Percentiles rank a stretch among this genome's conserved stretches.
These are phyloP conservation scores for Chionomys nivalis DNA, from an alignment of 2,113 vertebrate genomes.

Conservation along the genomic window DNA sequence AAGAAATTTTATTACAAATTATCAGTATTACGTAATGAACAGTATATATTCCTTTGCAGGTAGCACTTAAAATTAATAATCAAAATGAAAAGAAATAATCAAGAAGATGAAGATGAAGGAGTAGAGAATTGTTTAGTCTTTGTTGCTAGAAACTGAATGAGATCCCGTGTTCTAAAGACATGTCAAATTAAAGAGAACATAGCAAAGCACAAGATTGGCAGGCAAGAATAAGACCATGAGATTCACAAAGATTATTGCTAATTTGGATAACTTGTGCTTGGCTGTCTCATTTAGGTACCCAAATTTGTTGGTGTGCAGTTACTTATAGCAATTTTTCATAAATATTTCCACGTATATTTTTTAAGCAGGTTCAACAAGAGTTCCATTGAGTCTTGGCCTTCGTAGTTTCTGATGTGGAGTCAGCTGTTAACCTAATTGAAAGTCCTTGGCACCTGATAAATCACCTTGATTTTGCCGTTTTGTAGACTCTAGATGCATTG, in stretches of 20 bases:
- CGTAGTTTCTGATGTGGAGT: slow-evolving; percentile 24
- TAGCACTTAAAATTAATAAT: background rate
- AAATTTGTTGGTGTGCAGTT: background rate
- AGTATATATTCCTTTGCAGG: background rate
- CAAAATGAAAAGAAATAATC: slow-evolving; percentile 10
- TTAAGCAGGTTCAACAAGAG: background rate
- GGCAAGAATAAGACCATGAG: background rate
- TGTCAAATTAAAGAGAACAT: background rate
- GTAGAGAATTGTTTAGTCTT: background rate
- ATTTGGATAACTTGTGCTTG: slow-evolving; percentile 7
- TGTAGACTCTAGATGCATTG: background rate
- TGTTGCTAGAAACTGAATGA: background rate
- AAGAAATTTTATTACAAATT: slow-evolving; percentile 12
- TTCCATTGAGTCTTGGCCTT: slow-evolving; percentile 5
- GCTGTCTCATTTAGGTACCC: background rate
- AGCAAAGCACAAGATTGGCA: fast-evolving
- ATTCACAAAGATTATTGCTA: background rate
- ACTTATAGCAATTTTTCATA: background rate
- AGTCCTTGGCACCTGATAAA: background rate
- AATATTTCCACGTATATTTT: slow-evolving; percentile 6
- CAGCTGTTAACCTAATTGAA: slow-evolving; percentile 40
- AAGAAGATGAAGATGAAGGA: background rate
- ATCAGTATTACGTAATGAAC: background rate
- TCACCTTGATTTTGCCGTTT: slow-evolving; percentile 19
- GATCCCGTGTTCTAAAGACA: background rate